Evolutionary conservation across 1,140 invertebrate genomes (phyloP).

Genomic region (Triops cancriformis): DNA sequence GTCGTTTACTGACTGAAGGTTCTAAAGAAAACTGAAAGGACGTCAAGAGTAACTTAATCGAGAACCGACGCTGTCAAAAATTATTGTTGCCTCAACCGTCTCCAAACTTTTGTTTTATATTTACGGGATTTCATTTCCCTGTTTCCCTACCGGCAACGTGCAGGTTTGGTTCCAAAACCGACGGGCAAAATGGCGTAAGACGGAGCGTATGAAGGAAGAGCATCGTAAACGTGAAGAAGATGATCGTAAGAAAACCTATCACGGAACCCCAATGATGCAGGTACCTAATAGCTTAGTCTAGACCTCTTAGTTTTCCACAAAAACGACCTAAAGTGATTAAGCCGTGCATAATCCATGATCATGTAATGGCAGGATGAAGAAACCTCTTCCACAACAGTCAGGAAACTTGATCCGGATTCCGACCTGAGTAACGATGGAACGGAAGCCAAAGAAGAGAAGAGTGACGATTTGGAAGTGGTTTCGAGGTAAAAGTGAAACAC

Average conservation of each 20-base stretch:
- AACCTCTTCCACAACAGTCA: not conserved
- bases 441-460: slow-evolving; percentile 19
- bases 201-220: slow-evolving; percentile 79
- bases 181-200: slow-evolving; percentile 86
- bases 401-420: slow-evolving; percentile 12
- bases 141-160: not conserved
- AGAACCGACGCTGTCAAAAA: slow-evolving; percentile 15
- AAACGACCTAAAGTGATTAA: slow-evolving; percentile 5
- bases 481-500: not conserved
- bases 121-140: not conserved
- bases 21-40: slow-evolving; percentile 5
- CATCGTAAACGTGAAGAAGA: slow-evolving; percentile 70
- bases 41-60: not conserved
- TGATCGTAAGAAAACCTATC: slow-evolving; percentile 30
- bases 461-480: slow-evolving; percentile 22
- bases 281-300: slow-evolving; percentile 6
- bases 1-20: not conserved
- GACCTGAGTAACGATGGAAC: slow-evolving; percentile 11
- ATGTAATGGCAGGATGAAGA: slow-evolving; percentile 3
- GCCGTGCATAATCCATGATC: not conserved
- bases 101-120: not conserved
- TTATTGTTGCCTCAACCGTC: not conserved
- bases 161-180: slow-evolving; percentile 94
- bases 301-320: slow-evolving; percentile 1
- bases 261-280: slow-evolving; percentile 24